Conservation (phyloP, 2,113 vertebrate species). For the Anolis sagrei region DNA sequence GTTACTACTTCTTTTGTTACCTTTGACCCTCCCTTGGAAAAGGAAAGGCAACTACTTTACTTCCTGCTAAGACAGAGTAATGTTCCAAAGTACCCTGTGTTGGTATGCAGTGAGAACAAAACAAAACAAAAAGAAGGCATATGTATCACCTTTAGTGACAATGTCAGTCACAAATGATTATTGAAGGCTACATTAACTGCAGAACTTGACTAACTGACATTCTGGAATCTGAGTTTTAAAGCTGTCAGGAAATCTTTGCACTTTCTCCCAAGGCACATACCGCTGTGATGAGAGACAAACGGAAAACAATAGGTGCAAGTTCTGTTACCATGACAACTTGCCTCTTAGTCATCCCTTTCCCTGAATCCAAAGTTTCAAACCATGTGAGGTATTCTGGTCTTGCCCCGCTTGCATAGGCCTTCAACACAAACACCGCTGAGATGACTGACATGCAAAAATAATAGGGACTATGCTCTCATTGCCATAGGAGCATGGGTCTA, state of each 20-base stretch:
- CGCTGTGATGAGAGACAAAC: slow-evolving; percentile 50
- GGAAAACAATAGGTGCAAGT: slow-evolving; percentile 56
- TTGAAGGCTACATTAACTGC: slow-evolving; percentile 40
- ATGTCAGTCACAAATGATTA: not conserved
- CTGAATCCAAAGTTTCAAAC: slow-evolving; percentile 45
- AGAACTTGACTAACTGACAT: slow-evolving; percentile 31
- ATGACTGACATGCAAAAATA: slow-evolving; percentile 36
- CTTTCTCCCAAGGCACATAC: slow-evolving; percentile 47
- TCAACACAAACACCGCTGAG: slow-evolving; percentile 36
- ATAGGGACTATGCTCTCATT: slow-evolving; percentile 19
- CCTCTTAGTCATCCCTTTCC: slow-evolving; percentile 24
- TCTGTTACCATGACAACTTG: slow-evolving; percentile 55
- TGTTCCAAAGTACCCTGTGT: not conserved
- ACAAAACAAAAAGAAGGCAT: not conserved
- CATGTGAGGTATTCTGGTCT: slow-evolving; percentile 42
- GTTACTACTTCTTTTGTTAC: not conserved
- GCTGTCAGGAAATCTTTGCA: slow-evolving; percentile 21
- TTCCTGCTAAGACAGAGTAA: not conserved
- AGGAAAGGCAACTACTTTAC: not conserved
- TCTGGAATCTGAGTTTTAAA: slow-evolving; percentile 47
- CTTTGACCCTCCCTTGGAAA: too few species aligned
- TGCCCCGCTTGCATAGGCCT: slow-evolving; percentile 32
- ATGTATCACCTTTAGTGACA: not conserved
- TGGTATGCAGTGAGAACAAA: not conserved
- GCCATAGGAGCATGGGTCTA: slow-evolving; percentile 43